These are phyloP conservation scores for Cheumatopsyche charites DNA, from an alignment of 1,140 invertebrate species.

Conservation along the genomic window DNA sequence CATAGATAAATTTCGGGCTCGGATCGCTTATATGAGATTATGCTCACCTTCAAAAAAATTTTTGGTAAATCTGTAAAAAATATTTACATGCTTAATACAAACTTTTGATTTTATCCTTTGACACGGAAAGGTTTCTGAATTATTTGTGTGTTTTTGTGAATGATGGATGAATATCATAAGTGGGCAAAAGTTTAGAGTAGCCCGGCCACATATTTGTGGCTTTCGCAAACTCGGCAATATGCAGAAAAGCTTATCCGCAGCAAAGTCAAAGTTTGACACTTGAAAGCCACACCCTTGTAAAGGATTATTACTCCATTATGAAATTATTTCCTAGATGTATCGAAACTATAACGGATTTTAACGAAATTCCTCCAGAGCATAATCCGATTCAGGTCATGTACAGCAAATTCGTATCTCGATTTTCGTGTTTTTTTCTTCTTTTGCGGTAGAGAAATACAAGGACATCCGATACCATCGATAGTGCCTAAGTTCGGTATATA, in stretches of 20 bases:
- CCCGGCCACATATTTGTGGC: constrained; percentile 31
- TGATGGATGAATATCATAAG: constrained; percentile 34
- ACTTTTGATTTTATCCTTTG: neutral
- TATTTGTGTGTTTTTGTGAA: neutral
- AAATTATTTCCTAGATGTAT: constrained; percentile 21
- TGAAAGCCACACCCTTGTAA: constrained; percentile 14
- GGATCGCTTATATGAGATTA: constrained; percentile 14
- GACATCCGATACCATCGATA: too few relatives aligned
- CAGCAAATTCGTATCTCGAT: neutral
- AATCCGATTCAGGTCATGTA: constrained; percentile 2
- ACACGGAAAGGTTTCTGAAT: neutral
- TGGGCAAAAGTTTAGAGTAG: constrained; percentile 29
- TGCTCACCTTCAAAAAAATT: neutral
- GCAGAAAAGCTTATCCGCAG: constrained; percentile 19
- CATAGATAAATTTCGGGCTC: constrained; percentile 2
- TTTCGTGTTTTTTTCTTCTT: neutral
- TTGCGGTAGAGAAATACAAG: neutral
- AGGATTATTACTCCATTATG: constrained; percentile 36
- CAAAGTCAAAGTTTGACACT: constrained; percentile 34
- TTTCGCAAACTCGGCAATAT: constrained; percentile 21
- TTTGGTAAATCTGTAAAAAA: constrained; percentile 3
- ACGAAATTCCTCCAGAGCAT: neutral
- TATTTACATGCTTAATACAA: too few relatives aligned
- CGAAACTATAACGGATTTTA: neutral
- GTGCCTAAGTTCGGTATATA: too few relatives aligned